Conservation (phyloP, 2,888 invertebrate species). For the Stenurella melanura region DNA sequence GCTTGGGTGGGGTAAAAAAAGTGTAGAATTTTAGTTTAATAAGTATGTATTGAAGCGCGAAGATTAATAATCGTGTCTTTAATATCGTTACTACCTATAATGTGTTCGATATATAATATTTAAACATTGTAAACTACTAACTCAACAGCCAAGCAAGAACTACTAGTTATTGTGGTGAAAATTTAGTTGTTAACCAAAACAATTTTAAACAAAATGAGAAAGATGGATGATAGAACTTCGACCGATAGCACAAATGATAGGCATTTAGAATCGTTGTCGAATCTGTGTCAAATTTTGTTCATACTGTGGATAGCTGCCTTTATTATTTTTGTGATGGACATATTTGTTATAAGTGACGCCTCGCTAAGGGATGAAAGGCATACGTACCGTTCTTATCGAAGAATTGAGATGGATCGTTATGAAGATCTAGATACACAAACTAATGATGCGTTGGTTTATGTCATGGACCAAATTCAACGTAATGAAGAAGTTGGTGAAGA, state of each 20-base stretch:
- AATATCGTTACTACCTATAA: too few species aligned
- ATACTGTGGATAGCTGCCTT: background rate
- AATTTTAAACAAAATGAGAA: background rate
- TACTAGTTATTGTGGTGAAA: too few species aligned
- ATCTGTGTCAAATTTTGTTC: background rate
- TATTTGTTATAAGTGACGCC: background rate
- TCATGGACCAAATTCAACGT: background rate
- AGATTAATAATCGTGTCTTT: too few species aligned
- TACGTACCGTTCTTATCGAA: background rate
- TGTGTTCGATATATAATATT: too few species aligned
- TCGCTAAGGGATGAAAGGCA: background rate
- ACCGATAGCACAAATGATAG: background rate
- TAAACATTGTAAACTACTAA: too few species aligned
- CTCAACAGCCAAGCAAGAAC: too few species aligned
- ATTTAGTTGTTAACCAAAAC: too few species aligned
- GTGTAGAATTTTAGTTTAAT: too few species aligned
- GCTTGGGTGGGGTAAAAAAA: background rate
- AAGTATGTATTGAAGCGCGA: background rate
- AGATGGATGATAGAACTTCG: background rate
- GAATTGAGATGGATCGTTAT: background rate
- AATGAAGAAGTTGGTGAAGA: background rate
- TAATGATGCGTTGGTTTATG: background rate
- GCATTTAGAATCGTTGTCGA: background rate
- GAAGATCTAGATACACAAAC: background rate
- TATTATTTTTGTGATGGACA: slow-evolving; percentile 6